phyloP scores from a whole-genome alignment of 2,888 invertebrate genomes.

The Baronia brevicornis region DNA sequence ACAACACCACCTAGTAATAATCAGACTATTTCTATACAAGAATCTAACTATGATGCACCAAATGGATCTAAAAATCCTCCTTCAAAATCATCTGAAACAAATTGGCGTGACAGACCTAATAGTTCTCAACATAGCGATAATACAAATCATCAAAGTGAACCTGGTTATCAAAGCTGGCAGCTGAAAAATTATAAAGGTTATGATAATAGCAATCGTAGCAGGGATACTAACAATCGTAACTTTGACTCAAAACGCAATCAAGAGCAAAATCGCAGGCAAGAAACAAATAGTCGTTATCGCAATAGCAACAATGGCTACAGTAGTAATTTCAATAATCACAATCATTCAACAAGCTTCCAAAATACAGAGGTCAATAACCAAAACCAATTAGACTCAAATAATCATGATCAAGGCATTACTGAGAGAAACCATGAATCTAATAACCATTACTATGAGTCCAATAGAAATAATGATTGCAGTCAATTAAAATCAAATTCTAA shows the following conservation, averaged over 20 bases:
- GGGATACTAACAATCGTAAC: conserved; percentile 25
- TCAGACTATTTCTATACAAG: conserved; percentile 22
- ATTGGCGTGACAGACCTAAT: conserved; percentile 57
- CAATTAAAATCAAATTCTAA: conserved; percentile 44
- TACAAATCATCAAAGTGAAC: conserved; percentile 14
- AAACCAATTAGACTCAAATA: conserved; percentile 18
- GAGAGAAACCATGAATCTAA: conserved; percentile 21
- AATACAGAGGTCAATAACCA: conserved; percentile 19
- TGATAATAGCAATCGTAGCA: conserved; percentile 29
- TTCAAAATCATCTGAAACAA: conserved; percentile 42
- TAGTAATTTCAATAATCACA: conserved; percentile 22
- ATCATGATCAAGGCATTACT: conserved; percentile 19
- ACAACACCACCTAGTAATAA: conserved; percentile 29
- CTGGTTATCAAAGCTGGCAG: conserved; percentile 16
- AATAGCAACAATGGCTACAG: conserved; percentile 19
- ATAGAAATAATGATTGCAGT: conserved; percentile 20
- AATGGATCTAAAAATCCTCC: conserved; percentile 28
- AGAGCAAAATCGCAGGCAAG: conserved; percentile 23
- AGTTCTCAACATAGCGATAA: conserved; percentile 30
- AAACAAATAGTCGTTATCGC: conserved; percentile 19
- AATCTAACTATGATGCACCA: conserved; percentile 21
- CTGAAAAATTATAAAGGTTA: conserved; percentile 33
- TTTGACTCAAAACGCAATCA: conserved; percentile 22
- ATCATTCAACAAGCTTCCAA: conserved; percentile 19
- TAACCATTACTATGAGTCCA: conserved; percentile 11